Evolutionary conservation across 2,797 vertebrate species (phyloP), one percentile per base, ranked within the genome.

Genomic region (Argya squamiceps): DNA sequence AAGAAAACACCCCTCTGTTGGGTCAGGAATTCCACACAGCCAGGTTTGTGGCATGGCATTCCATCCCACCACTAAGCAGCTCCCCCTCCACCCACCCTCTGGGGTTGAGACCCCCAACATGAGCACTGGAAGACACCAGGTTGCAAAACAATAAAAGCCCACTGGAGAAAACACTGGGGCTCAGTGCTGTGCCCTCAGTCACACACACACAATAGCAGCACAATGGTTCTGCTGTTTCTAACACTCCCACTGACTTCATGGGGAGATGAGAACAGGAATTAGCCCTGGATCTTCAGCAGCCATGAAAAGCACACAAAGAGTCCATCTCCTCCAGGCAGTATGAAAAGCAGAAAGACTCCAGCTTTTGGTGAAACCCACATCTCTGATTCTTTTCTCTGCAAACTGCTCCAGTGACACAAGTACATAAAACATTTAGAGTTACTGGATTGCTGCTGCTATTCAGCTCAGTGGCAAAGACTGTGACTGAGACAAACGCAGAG

Each of bases 341-440:
- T 29, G 50, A 85, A 84, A 77, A 71, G 37, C 26, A 85, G 65
- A 92, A 87, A 80, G 65, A 84, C 22, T 47, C 32, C 50, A 82
- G 64, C 85, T 91, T 79, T 71, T 88, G 52, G 69, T 29, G 58
- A 93, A 94, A 82, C 34, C 11, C 52, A 79, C 67, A 50, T 24
- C 17, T 10, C 44, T 80, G 78, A 84, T 89, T 88, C 71, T 80
- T 91, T 93, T 81, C 63, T 80, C 76, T 47, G 11, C 55, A 79
- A 80, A 84, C 70, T 32, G 63, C 52, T 95, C 84, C 74, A 75
- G 84, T 84, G 90, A 88, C 83, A 67, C 34, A 36, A 84, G 63
- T 30, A 95, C 62, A 96, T 88, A 92, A 96, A 96, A 89, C 63
- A 86, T 62, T 74, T 56, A 74, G 87, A 95, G 74, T 34, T 46